These are phyloP conservation scores for Stichodactyla helianthus DNA, from an alignment of 64 coral and sea anemone species.

Conservation along the genomic window DNA sequence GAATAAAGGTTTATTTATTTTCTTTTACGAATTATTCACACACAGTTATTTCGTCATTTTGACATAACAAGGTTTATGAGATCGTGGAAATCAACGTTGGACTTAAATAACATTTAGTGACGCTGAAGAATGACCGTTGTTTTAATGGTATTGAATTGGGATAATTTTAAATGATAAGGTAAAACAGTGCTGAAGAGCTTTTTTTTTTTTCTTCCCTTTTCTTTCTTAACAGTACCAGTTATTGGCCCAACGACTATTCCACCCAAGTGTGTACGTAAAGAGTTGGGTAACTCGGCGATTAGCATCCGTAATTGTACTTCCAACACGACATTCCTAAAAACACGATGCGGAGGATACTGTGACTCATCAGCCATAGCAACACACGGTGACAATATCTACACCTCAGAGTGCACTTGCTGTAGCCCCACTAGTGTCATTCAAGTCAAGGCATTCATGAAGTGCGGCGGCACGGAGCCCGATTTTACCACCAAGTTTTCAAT, in stretches of 20 bases:
- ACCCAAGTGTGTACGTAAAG: conserved; percentile 1
- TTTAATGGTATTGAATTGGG: too few species aligned
- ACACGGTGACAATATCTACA: background rate
- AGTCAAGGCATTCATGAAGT: background rate
- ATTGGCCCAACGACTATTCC: background rate
- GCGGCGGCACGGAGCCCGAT: background rate
- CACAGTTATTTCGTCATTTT: too few species aligned
- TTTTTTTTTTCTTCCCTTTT: background rate
- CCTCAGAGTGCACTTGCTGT: conserved; percentile 30
- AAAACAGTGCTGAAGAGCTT: background rate
- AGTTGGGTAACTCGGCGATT: background rate
- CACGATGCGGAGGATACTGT: conserved; percentile 43
- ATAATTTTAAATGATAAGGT: too few species aligned
- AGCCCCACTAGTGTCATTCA: background rate
- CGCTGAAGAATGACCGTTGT: too few species aligned
- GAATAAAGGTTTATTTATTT: too few species aligned
- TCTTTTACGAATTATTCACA: too few species aligned
- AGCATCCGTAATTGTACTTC: conserved; percentile 8
- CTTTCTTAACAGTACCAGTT: conserved; percentile 5
- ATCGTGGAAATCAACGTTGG: too few species aligned
- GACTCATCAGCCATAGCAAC: background rate
- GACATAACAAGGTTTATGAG: too few species aligned
- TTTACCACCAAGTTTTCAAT: background rate
- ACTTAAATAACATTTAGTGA: too few species aligned
- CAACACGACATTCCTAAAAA: background rate